Conservation (phyloP, 2,888 invertebrate species). For the Amiota communis region DNA sequence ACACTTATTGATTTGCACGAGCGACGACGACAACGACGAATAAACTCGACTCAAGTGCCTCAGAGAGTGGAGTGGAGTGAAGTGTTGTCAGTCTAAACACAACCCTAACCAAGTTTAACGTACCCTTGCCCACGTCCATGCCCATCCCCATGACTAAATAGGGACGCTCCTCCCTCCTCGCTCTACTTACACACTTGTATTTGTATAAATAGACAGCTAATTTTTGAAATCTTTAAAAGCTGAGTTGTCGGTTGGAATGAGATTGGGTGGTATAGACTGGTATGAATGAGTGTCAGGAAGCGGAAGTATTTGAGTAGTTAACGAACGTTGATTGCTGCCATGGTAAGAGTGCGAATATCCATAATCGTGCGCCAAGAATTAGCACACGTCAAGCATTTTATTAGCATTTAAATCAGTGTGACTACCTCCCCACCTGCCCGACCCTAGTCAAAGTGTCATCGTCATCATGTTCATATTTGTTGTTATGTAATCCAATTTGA, state of each 20-base stretch:
- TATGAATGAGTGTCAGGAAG: conserved; percentile 49
- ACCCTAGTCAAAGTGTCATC: too few relatives aligned
- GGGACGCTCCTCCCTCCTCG: background rate
- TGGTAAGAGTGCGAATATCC: conserved; percentile 8
- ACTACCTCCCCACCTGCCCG: too few relatives aligned
- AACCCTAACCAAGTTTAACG: background rate
- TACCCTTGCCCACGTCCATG: background rate
- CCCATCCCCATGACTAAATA: background rate
- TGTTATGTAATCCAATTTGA: conserved; percentile 58
- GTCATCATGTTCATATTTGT: conserved; percentile 27
- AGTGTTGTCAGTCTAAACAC: background rate
- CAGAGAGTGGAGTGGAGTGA: background rate
- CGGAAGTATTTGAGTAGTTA: conserved; percentile 64
- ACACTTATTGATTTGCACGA: conserved; percentile 59
- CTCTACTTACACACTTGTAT: background rate
- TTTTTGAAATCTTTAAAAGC: conserved; percentile 58
- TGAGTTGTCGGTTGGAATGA: conserved; percentile 49
- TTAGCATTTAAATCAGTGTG: too few relatives aligned
- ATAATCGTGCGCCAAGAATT: conserved; percentile 5
- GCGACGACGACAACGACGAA: conserved; percentile 34
- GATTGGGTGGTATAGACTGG: too few relatives aligned
- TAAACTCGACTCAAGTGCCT: conserved; percentile 19
- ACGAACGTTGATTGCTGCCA: conserved; percentile 58
- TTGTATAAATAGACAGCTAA: conserved; percentile 65
- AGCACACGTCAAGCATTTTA: background rate